Evolutionary conservation across 2,888 invertebrate genomes (phyloP).

Genomic region (Drosophila mimetica): DNA sequence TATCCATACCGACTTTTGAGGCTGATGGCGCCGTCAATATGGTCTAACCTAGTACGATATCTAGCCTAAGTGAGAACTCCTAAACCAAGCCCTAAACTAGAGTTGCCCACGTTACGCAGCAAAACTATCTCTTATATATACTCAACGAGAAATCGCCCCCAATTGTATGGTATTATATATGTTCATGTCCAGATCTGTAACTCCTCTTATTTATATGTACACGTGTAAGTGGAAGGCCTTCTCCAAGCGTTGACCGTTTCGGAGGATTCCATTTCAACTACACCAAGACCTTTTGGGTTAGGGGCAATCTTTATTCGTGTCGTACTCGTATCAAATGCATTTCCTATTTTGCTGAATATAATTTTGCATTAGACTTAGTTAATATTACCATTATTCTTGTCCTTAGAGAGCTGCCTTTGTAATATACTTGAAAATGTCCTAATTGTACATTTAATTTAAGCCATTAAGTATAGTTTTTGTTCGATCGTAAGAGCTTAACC

Average conservation of each 20-base stretch:
- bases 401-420: conserved; percentile 69
- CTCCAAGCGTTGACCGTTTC: conserved; percentile 61
- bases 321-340: conserved; percentile 48
- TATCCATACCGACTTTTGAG: conserved; percentile 82
- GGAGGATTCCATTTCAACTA: neutral
- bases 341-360: conserved; percentile 60
- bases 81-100: conserved; percentile 29
- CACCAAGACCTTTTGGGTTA: conserved; percentile 36
- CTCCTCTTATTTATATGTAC: conserved; percentile 39
- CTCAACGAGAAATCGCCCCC: conserved; percentile 57
- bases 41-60: conserved; percentile 72
- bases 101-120: conserved; percentile 15
- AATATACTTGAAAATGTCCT: conserved; percentile 68
- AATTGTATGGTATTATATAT: conserved; percentile 73
- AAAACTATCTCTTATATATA: conserved; percentile 72
- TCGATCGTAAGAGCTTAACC: conserved; percentile 70
- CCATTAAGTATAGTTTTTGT: conserved; percentile 47
- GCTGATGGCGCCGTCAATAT: conserved; percentile 83
- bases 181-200: conserved; percentile 45
- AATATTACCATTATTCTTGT: conserved; percentile 23
- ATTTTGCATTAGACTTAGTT: conserved; percentile 38
- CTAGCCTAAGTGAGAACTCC: conserved; percentile 52
- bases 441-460: conserved; percentile 61
- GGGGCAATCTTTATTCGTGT: conserved; percentile 42
- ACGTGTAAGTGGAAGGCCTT: conserved; percentile 3